Percentiles rank a stretch among this genome's conserved stretches.
Conservation (phyloP, 1,140 invertebrate species). For the Penaeus chinensis region DNA sequence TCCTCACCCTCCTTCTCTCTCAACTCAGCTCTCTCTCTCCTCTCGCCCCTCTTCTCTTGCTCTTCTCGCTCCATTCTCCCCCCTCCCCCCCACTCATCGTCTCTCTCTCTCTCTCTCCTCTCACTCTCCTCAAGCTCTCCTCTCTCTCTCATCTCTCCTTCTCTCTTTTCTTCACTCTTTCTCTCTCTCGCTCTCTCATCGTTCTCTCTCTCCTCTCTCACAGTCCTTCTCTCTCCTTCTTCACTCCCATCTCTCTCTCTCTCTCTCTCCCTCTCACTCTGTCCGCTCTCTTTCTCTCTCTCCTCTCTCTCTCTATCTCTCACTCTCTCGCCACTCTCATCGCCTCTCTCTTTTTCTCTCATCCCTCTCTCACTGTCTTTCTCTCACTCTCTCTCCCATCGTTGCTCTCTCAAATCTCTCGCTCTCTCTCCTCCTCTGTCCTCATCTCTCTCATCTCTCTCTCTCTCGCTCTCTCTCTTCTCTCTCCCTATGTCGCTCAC, state of each 20-base stretch:
- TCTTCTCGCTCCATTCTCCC: not conserved
- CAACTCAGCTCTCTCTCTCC: too few species aligned
- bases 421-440: too few species aligned
- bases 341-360: conserved; percentile 26
- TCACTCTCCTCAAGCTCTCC: not conserved
- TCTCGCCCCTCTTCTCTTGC: not conserved
- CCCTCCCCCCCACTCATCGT: not conserved
- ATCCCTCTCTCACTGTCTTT: too few species aligned
- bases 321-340: not conserved
- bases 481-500: too few species aligned
- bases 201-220: not conserved
- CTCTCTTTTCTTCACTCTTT: not conserved
- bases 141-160: not conserved
- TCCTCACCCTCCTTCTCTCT: too few species aligned
- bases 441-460: too few species aligned
- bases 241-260: not conserved
- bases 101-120: not conserved
- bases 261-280: not conserved
- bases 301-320: not conserved
- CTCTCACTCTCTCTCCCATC: too few species aligned
- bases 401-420: too few species aligned
- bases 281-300: not conserved
- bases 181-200: not conserved
- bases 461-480: too few species aligned
- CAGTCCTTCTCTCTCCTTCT: not conserved